These are phyloP conservation scores for Dipodomys spectabilis DNA, from an alignment of 2,113 vertebrate genomes.

Conservation along the genomic window DNA sequence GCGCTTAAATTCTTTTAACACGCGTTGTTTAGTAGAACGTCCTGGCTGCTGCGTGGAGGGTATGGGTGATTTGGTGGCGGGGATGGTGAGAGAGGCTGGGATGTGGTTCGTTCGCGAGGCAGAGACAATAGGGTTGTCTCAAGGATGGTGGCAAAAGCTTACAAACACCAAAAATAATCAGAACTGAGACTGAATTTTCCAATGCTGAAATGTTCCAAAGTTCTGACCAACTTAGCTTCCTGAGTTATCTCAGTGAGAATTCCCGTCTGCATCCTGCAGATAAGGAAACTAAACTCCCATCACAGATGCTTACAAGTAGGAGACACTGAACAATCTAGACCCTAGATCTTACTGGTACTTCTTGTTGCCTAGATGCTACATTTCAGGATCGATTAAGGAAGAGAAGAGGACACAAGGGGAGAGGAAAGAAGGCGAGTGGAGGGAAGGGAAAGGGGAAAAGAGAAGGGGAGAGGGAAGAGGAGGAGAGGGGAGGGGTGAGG, in stretches of 20 bases:
- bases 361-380: not conserved
- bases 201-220: not conserved
- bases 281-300: not conserved
- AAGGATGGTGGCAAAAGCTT: not conserved
- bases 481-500: not conserved
- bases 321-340: not conserved
- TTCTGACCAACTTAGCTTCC: not conserved
- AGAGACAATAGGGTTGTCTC: not conserved
- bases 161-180: not conserved
- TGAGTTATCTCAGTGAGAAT: not conserved
- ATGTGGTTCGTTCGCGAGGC: not conserved
- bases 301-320: not conserved
- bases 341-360: not conserved
- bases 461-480: not conserved
- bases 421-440: not conserved
- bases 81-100: not conserved
- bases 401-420: not conserved
- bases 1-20: slow-evolving; percentile 25
- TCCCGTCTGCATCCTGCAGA: not conserved
- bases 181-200: not conserved
- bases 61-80: not conserved
- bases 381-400: slow-evolving; percentile 2
- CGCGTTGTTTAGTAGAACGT: not conserved
- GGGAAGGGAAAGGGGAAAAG: not conserved
- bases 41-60: not conserved